Base-by-base conservation (phyloP, 2,888 invertebrate species). In the Sphecodes monilicornis region DNA sequence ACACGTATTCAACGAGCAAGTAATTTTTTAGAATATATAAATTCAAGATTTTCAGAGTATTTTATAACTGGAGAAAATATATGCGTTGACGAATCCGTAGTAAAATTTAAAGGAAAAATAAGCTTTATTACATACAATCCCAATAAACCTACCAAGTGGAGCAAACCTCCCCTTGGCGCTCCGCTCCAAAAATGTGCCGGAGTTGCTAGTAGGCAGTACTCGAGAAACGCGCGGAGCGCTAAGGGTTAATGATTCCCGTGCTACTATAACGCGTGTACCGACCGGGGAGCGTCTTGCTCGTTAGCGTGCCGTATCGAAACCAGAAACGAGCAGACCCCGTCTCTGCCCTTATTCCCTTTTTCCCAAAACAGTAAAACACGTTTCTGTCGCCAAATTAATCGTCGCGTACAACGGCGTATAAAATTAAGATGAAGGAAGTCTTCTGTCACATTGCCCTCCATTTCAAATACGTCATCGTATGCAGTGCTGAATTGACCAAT, bases 211-310 rank as follows among this genome's bases (percentile, higher is more conserved):
- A n/a, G n/a, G n/a, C n/a, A n/a, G n/a, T n/a, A n/a, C n/a, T n/a
- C n/a, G n/a, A n/a, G n/a, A n/a, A n/a, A n/a, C n/a, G n/a, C n/a
- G n/a, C n/a, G n/a, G n/a, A n/a, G n/a, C n/a, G n/a, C n/a, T n/a
- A n/a, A n/a, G n/a, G n/a, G n/a, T n/a, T n/a, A 88, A 86, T 88
- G 85, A 88, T 88, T 88, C 80, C 57, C 57, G 64, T 66, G 50
- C 36, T 78, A 75, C 71, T 72, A 81, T 78, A 72, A 78, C 84
- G 70, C 66, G 69, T 68, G 54, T 46, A 54, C 43, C 43, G 39
- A 77, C 57, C 72, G 32, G 57, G 70, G 32, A 60, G 54, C 41
- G 26, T 26, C 57, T 36, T 36, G 76, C 78, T 86, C 82, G 84
- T 88, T 88, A 88, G 82, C 75, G 83, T 88, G 83, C 83, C 79